Evolutionary conservation across 2,797 vertebrate species (phyloP), one percentile per base, ranked within the genome.

Genomic region (Typhlichthys eigenmanni): DNA sequence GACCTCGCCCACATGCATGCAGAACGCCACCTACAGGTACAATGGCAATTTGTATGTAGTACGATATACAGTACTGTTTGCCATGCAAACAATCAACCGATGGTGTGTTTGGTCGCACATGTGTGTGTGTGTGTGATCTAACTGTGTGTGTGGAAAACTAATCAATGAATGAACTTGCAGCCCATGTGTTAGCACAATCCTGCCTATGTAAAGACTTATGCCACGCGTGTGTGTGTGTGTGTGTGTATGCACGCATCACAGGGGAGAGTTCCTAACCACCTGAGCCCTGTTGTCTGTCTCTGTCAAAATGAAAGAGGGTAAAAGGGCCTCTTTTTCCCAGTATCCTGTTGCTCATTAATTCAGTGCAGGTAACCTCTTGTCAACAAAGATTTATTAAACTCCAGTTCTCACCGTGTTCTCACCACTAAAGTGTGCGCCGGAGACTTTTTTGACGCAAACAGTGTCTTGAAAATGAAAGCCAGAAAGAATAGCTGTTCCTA

Each of bases 191-290:
- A 9, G 7, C 38, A 9, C 38, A 9, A 9, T 43, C 7, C 38
- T 43, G 38, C 38, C 38, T 43, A 43, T 29, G 24, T 10, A 43
- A 10, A 43, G 8, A 43, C 7, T 64, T 55, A 62, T n/a, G 49
- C 17, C 4, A 43, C 68, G 3, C 12, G 52, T 6, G 52, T n/a
- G 17, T 13, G 2, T 47, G 9, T 38, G 58, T 46, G 52, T 17
- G 56, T 47, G 14, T 47, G 38, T 58, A n/a, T 34, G 55, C 24
- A 13, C 6, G 17, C 19, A 17, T 59, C 84, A 70, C 80, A 59
- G 55, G 84, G 78, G 83, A 85, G 63, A 47, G 64, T 66, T 71
- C 73, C 63, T n/a, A 68, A 75, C 80, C 85, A 88, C 84, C 85
- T 88, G 85, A 85, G 76, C 72, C 79, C 79, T 47, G 59, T 60